Conservation (phyloP, 2,113 vertebrate species). For the Melierax canorus region DNA sequence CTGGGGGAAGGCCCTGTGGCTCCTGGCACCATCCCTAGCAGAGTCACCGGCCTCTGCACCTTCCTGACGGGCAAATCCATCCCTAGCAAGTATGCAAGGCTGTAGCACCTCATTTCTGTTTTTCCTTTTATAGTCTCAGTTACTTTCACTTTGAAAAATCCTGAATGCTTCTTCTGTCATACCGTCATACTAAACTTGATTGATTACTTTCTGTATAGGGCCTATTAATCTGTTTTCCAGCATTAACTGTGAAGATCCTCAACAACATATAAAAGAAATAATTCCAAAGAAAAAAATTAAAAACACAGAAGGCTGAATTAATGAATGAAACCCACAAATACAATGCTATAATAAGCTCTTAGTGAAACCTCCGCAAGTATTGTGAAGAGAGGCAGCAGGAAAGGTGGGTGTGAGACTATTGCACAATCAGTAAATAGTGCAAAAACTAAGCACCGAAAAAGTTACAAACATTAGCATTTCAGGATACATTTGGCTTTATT, state of each 20-base stretch:
- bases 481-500: conserved; percentile 12
- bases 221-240: neutral
- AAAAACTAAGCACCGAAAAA: neutral
- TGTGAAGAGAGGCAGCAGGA: neutral
- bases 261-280: neutral
- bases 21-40: fast-evolving
- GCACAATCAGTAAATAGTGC: neutral
- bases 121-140: neutral
- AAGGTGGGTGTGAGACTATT: neutral
- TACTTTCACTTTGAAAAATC: neutral
- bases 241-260: neutral
- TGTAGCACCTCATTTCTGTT: neutral
- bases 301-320: neutral
- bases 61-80: neutral
- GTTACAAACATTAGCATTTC: neutral
- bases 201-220: neutral
- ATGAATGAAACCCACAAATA: neutral
- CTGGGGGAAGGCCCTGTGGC: fast-evolving
- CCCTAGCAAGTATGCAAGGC: neutral
- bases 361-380: neutral
- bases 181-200: neutral
- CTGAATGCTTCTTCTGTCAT: neutral
- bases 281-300: neutral
- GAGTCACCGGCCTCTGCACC: fast-evolving
- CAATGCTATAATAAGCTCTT: neutral